Percentiles rank a stretch among this genome's conserved stretches.
phyloP scores from a whole-genome alignment of 2,797 vertebrate genomes.

The Gastrophryne carolinensis region DNA sequence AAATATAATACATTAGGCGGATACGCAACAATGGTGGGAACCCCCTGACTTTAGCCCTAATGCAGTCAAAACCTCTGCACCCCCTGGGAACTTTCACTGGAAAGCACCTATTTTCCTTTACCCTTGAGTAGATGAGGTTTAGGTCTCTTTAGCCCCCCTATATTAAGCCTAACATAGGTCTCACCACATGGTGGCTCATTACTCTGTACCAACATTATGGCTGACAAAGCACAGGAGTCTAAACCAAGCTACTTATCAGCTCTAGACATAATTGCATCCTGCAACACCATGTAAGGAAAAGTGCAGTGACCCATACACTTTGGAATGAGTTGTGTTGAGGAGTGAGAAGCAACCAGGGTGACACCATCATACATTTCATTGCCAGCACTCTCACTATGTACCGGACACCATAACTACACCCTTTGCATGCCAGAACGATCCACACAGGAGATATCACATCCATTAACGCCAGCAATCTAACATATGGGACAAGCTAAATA shows the following conservation, averaged over 20 bases:
- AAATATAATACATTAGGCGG: too few species aligned
- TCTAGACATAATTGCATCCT: background rate
- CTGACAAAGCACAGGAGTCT: background rate
- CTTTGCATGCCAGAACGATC: background rate
- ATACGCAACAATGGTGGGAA: too few species aligned
- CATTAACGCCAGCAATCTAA: background rate
- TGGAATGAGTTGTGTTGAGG: constrained; percentile 27
- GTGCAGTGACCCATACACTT: background rate
- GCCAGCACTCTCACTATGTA: background rate
- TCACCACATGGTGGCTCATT: too few species aligned
- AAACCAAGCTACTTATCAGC: constrained; percentile 15
- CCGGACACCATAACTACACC: background rate
- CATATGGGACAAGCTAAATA: background rate
- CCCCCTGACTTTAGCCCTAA: too few species aligned
- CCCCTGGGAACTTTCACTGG: too few species aligned
- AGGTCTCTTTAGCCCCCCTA: too few species aligned
- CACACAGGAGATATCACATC: background rate
- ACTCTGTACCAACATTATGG: background rate
- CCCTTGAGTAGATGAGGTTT: too few species aligned
- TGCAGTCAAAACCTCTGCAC: too few species aligned
- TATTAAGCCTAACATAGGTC: too few species aligned
- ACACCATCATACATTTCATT: background rate
- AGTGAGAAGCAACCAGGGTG: background rate
- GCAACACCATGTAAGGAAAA: constrained; percentile 34
- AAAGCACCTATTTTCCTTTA: too few species aligned